Percentiles rank a stretch among this genome's conserved stretches.
Conservation (phyloP, 1,140 invertebrate species). For the Platorchestia sp. region DNA sequence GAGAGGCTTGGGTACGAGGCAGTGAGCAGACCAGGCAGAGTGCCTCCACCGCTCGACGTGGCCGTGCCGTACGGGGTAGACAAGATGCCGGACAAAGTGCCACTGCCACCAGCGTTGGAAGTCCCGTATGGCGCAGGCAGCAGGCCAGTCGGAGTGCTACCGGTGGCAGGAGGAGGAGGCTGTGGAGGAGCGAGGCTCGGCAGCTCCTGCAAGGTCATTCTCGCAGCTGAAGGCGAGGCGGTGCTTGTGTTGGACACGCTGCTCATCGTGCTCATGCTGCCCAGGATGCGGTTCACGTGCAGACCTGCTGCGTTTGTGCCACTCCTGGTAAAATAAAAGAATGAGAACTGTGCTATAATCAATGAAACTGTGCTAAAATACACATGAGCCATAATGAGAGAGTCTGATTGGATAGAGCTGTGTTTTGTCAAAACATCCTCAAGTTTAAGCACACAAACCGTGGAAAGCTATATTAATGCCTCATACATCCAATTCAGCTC, state of each 20-base stretch:
- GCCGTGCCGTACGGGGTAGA: neutral
- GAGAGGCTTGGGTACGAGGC: neutral
- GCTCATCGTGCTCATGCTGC: neutral
- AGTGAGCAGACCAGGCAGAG: neutral
- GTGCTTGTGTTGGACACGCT: neutral
- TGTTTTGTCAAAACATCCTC: no score
- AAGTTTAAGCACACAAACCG: no score
- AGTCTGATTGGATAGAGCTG: no score
- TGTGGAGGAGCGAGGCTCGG: neutral
- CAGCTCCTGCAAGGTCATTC: neutral
- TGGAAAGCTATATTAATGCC: no score
- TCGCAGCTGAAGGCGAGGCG: neutral
- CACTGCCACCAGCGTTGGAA: neutral
- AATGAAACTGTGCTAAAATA: neutral
- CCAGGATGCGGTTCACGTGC: constrained; percentile 2
- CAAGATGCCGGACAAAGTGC: neutral
- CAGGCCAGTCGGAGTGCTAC: neutral
- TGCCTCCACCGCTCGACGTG: neutral
- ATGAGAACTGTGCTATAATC: neutral
- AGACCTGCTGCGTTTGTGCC: neutral
- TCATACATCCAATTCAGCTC: no score
- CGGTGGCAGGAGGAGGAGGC: neutral
- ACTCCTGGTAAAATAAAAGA: neutral
- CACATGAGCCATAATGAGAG: neutral
- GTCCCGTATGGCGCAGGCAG: neutral